Evolutionary conservation across 2,797 vertebrate species (phyloP).

Genomic region (Dipus sagitta): DNA sequence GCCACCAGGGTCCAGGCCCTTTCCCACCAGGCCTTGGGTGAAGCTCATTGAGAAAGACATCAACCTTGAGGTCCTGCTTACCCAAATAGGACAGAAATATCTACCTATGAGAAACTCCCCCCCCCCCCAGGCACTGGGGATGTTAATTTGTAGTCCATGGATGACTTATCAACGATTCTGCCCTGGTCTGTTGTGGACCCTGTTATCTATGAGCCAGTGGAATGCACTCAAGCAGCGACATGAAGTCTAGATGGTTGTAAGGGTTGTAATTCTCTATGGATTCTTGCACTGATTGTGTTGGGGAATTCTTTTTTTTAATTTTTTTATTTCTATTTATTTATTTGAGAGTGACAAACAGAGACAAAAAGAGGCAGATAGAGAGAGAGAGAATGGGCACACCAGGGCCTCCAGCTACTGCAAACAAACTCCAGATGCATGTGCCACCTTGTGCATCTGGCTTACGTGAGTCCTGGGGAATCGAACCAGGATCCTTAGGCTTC

Average conservation of each 20-base stretch:
- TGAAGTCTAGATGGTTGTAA: slow-evolving; percentile 49
- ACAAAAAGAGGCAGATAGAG: too few species aligned
- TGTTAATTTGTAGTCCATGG: slow-evolving; percentile 9
- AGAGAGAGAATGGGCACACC: too few species aligned
- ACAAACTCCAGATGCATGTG: too few species aligned
- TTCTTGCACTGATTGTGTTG: background rate
- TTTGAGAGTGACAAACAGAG: too few species aligned
- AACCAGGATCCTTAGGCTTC: too few species aligned
- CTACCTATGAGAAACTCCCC: background rate
- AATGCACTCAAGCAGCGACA: slow-evolving; percentile 78
- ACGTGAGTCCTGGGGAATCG: too few species aligned
- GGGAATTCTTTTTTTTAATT: background rate
- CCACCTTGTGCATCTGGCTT: too few species aligned
- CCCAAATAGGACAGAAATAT: background rate
- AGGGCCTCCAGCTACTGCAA: too few species aligned
- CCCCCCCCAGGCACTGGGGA: background rate
- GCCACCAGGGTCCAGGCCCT: background rate
- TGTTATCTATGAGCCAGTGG: background rate
- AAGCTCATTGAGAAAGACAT: background rate
- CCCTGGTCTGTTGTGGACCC: slow-evolving; percentile 60
- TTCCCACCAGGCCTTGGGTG: background rate
- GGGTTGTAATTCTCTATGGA: background rate
- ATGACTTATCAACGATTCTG: rapidly evolving
- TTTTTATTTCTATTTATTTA: too few species aligned
- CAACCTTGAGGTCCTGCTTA: background rate